Evolutionary conservation across 2,113 vertebrate species (phyloP).

Genomic region (Bettongia penicillata): DNA sequence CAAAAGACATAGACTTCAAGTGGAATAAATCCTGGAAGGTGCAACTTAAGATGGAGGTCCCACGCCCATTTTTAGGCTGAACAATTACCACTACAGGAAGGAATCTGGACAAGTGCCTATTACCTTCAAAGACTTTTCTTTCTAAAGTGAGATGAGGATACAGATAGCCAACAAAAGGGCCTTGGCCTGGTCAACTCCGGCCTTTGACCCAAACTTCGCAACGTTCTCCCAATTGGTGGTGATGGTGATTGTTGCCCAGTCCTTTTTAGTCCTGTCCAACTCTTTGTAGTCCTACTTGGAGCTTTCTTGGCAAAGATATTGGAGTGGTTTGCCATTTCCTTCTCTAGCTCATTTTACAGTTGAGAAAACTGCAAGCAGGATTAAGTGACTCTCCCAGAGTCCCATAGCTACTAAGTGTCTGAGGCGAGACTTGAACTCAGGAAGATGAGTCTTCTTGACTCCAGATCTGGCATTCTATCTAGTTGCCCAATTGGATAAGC

Average conservation of each 20-base stretch:
- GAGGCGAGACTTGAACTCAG: neutral
- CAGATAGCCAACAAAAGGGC: neutral
- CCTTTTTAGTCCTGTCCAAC: neutral
- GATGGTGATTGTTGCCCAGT: neutral
- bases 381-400: neutral
- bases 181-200: neutral
- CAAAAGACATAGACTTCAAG: neutral
- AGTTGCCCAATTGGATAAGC: neutral
- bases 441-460: neutral
- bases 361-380: neutral
- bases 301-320: neutral
- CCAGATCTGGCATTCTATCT: neutral
- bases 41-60: neutral
- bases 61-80: neutral
- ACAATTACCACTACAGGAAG: neutral
- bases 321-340: neutral
- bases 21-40: neutral
- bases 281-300: neutral
- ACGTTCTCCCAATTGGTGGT: neutral
- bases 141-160: neutral
- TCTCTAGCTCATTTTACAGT: neutral
- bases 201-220: neutral
- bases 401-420: neutral
- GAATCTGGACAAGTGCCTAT: neutral
- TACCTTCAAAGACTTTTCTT: neutral